Evolutionary conservation across 2,113 vertebrate species (phyloP), one percentile per base, ranked within the genome.

Genomic region (Triplophysa tibetana): DNA sequence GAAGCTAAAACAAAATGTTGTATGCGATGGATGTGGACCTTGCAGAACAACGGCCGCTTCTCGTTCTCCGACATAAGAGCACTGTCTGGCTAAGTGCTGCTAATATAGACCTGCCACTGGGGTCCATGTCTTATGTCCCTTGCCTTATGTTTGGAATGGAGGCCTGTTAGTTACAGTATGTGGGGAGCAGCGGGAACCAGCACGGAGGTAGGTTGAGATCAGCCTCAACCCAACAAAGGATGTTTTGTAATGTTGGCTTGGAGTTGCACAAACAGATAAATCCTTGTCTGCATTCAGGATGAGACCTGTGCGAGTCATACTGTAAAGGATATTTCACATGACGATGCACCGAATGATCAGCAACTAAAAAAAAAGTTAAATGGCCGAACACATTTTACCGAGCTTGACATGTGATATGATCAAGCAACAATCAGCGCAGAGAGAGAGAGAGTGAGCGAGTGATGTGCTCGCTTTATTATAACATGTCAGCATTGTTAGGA

Each of bases 221-320:
- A 58, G 19, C 9, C 19, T 58, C 19, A 19, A 21, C 9, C 19
- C 54, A 58, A n/a, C 54, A 75, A 41, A 33, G 58, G 41, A 48
- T 62, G 58, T 48, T 75, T 21, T 75, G 23, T 19, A 63, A 58
- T 19, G 58, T 4, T 75, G 5, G 58, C 41, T 62, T 45, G 58
- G 38, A 62, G n/a, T 45, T 14, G 21, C 11, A 24, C 23, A 29
- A 48, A 75, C 41, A 29, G 23, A 75, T 48, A 63, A 75, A 48
- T 48, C 58, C 56, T 74, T 45, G n/a, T 74, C 72, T 75, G 23
- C 72, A 75, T 56, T 73, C 41, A 73, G 52, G 41, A 62, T 75
- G 72, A 74, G 56, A 74, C 62, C 38, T 7, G 70, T 58, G 12
- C 60, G 70, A 72, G n/a, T 73, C 56, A 79, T 24, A 54, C 48